Evolutionary conservation across 2,888 invertebrate species (phyloP), one percentile per base, ranked within the genome.

Genomic region (Melanchra persicariae): DNA sequence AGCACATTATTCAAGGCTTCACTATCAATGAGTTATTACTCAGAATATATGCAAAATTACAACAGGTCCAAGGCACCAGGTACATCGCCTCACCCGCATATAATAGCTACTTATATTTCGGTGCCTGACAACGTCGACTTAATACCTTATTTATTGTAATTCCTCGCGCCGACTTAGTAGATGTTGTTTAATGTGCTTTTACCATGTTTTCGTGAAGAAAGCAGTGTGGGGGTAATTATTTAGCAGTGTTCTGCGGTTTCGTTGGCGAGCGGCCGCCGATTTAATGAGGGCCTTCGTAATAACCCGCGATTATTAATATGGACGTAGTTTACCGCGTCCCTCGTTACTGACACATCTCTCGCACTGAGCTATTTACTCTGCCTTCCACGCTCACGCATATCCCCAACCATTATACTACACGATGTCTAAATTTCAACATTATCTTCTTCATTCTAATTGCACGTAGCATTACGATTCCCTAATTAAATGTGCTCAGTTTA

Each of bases 201-300:
- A 91, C 91, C 91, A 92, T 94, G 92, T 93, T 93, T 95, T 95
- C 93, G 93, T 92, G 93, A 94, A 93, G 94, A 94, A 93, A 94
- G 93, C 92, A 89, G 90, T 89, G 89, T 85, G 87, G 79, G 88
- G 92, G 92, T 95, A 95, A 95, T 95, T 95, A 95, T 95, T 95
- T 93, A 91, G 93, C 94, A 91, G 93, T 93, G 94, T 93, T 94
- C 89, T 95, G 95, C 91, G 95, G 95, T 95, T 94, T 93, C 88
- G 89, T 92, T 88, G 88, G 88, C 91, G 91, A 93, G 91, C 91
- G 91, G 91, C 89, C 88, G 89, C 88, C 87, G 89, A 90, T 87
- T 91, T 94, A 95, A 95, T 95, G 93, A 94, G 93, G 91, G 90
- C 88, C 89, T 87, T 88, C 88, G 93, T 94, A 94, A 95, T 94